Evolutionary conservation across 2,888 invertebrate genomes (phyloP), one percentile per base, ranked within the genome.

Genomic region (Brassicogethes aeneus): DNA sequence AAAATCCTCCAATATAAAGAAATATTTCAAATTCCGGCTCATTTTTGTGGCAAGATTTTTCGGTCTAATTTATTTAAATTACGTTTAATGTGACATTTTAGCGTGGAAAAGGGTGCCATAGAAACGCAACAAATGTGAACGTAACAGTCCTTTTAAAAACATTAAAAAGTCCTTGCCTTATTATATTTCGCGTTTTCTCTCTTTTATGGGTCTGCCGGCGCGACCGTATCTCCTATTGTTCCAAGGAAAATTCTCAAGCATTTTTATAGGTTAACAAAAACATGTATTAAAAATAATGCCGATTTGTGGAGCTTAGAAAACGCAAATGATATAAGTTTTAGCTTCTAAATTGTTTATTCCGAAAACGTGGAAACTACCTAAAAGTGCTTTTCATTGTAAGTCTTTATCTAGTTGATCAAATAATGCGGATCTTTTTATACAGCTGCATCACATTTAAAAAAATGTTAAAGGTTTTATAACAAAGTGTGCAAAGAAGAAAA

Each of bases 261-360:
- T 39, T 39, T 39, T 23, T 34, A 34, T 39, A 29, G 39, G 39
- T 34, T 39, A 39, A 17, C 13, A 16, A 33, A 17, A 12, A 39
- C 39, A 16, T 39, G 33, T 39, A 23, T 23, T n/a, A 23, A 23
- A 23, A 23, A 23, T 23, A 17, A 39, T 23, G 39, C 16, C 39
- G 12, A 16, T 34, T 33, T 39, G 39, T 34, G 23, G 13, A 23
- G 34, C 34, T 16, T 23, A 33, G 17, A 17, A 10, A 23, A 23
- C n/a, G n/a, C n/a, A n/a, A n/a, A n/a, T n/a, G n/a, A n/a, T n/a
- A n/a, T n/a, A n/a, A n/a, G n/a, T n/a, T n/a, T n/a, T n/a, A n/a
- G n/a, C n/a, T n/a, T n/a, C n/a, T n/a, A n/a, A n/a, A n/a, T n/a
- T n/a, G n/a, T n/a, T n/a, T n/a, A n/a, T n/a, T n/a, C n/a, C n/a